These are phyloP conservation scores for Diogma glabrata DNA, from an alignment of 2,888 invertebrate species.

Conservation along the genomic window DNA sequence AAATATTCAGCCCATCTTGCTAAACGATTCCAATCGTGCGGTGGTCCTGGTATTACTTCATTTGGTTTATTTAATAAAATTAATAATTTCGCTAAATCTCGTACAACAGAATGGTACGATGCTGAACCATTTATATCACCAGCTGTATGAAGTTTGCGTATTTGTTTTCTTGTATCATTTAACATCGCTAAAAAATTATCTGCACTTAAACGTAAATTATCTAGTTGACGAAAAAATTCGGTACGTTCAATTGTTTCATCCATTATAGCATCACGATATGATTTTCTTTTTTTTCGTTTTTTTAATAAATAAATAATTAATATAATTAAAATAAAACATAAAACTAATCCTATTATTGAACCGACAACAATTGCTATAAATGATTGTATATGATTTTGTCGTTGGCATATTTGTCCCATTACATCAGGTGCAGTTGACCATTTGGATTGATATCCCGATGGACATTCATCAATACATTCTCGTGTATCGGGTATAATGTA, in stretches of 20 bases:
- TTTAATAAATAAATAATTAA: slow-evolving; percentile 39
- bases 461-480: slow-evolving; percentile 52
- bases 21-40: slow-evolving; percentile 73
- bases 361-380: slow-evolving; percentile 46
- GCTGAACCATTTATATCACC: slow-evolving; percentile 63
- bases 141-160: slow-evolving; percentile 61
- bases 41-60: slow-evolving; percentile 59
- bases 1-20: slow-evolving; percentile 73
- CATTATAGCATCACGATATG: slow-evolving; percentile 33
- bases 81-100: slow-evolving; percentile 71
- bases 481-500: slow-evolving; percentile 50
- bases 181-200: slow-evolving; percentile 70
- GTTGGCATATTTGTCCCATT: slow-evolving; percentile 54
- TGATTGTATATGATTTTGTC: slow-evolving; percentile 46
- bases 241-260: slow-evolving; percentile 47
- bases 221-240: slow-evolving; percentile 53
- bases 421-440: slow-evolving; percentile 55
- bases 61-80: slow-evolving; percentile 62
- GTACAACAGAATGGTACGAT: slow-evolving; percentile 55
- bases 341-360: slow-evolving; percentile 42
- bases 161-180: slow-evolving; percentile 72
- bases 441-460: slow-evolving; percentile 47
- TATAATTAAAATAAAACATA: slow-evolving; percentile 42
- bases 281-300: slow-evolving; percentile 31
- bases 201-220: slow-evolving; percentile 58